These are phyloP conservation scores for Dissostichus mawsoni DNA, from an alignment of 2,113 vertebrate species.

Conservation along the genomic window DNA sequence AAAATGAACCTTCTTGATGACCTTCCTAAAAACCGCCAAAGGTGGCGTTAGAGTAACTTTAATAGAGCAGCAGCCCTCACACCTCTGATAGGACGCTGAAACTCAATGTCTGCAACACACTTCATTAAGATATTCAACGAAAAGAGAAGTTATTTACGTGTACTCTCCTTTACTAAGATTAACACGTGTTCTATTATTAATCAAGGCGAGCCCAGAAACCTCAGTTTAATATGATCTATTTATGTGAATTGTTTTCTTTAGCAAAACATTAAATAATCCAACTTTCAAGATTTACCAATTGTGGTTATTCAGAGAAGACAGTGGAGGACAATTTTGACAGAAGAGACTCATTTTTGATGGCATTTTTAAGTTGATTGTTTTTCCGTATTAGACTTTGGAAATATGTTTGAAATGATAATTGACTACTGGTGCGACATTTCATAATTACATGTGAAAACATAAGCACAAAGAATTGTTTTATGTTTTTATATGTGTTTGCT, in stretches of 20 bases:
- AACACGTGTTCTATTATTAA: neutral
- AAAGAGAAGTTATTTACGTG: neutral
- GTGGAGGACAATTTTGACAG: neutral
- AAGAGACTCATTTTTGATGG: neutral
- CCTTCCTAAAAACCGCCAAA: constrained; percentile 41
- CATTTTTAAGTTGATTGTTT: neutral
- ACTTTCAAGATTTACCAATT: neutral
- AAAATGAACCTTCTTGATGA: neutral
- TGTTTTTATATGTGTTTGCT: neutral
- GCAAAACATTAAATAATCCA: neutral
- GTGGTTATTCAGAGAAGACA: neutral
- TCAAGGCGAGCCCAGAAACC: neutral
- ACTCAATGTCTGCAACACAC: neutral
- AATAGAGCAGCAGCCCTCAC: constrained; percentile 12
- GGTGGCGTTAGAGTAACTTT: constrained; percentile 72
- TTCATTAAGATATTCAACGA: neutral
- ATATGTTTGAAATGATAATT: neutral
- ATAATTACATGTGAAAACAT: neutral
- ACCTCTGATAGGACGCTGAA: constrained; percentile 13
- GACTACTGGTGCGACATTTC: neutral
- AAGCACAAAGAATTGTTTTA: neutral
- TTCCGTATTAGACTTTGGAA: neutral
- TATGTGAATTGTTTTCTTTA: neutral
- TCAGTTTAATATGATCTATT: neutral
- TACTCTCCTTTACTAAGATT: neutral